Evolutionary conservation across 2,113 vertebrate species (phyloP).

Genomic region (Paralichthys olivaceus): DNA sequence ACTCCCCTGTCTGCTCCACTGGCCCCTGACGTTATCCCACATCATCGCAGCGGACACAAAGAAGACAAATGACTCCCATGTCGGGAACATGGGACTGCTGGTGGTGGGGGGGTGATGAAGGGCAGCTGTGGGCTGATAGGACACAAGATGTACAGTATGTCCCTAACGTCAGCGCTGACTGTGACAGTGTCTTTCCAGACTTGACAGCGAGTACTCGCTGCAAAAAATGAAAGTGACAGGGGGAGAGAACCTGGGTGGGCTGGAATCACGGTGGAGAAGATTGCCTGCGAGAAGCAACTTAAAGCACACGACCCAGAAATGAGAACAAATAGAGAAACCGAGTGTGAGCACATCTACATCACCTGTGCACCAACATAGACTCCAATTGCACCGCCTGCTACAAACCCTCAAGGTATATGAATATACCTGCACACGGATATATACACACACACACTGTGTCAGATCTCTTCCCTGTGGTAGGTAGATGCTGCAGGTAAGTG

Average conservation of each 20-base stretch:
- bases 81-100: slow-evolving; percentile 53
- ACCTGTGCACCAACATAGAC: slow-evolving; percentile 13
- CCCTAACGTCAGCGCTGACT: slow-evolving; percentile 53
- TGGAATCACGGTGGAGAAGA: slow-evolving; percentile 49
- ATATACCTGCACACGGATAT: not conserved
- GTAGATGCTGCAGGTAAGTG: slow-evolving; percentile 40
- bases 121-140: slow-evolving; percentile 42
- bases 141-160: slow-evolving; percentile 45
- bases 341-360: slow-evolving; percentile 48
- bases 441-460: slow-evolving; percentile 8
- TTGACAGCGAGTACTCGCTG: slow-evolving; percentile 8
- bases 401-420: slow-evolving; percentile 29
- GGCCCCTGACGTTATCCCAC: slow-evolving; percentile 73
- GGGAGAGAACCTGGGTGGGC: slow-evolving; percentile 29
- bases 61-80: slow-evolving; percentile 78
- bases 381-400: slow-evolving; percentile 35
- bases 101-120: slow-evolving; percentile 24
- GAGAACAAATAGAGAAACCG: slow-evolving; percentile 54
- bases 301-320: slow-evolving; percentile 54
- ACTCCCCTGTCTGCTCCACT: slow-evolving; percentile 76
- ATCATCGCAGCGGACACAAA: slow-evolving; percentile 69
- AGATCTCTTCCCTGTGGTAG: slow-evolving; percentile 39
- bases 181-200: slow-evolving; percentile 36
- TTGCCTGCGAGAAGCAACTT: slow-evolving; percentile 27
- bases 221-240: slow-evolving; percentile 52